These are phyloP conservation scores for Anisognathus igniventris DNA, from an alignment of 2,797 vertebrate species.

Conservation along the genomic window DNA sequence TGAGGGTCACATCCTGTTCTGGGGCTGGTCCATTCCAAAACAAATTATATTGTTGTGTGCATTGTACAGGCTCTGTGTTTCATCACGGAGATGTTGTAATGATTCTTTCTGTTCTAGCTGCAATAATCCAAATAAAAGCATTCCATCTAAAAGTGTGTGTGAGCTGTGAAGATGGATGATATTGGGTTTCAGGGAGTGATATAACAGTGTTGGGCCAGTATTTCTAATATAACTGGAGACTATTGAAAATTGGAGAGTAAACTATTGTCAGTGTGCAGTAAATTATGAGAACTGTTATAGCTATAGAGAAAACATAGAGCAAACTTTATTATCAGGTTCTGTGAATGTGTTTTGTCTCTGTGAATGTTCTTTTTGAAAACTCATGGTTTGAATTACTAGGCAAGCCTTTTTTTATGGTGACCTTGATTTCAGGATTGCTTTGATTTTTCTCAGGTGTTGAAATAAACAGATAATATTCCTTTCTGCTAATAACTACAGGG, in stretches of 20 bases:
- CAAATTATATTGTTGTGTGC: fast-evolving
- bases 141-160: neutral
- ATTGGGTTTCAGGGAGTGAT: neutral
- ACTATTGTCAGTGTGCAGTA: neutral
- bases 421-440: neutral
- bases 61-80: neutral
- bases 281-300: neutral
- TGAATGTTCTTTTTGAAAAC: neutral
- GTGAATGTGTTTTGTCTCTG: neutral
- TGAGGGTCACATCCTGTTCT: fast-evolving
- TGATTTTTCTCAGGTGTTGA: neutral
- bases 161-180: neutral
- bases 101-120: neutral
- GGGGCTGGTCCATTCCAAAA: neutral
- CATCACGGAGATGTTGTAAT: neutral
- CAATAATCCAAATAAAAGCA: neutral
- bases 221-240: neutral
- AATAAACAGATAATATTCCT: neutral
- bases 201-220: neutral
- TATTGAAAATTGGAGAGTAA: neutral
- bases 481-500: neutral
- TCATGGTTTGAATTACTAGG: neutral
- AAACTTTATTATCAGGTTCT: neutral
- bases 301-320: neutral
- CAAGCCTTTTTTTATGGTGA: neutral